phyloP scores from a whole-genome alignment of 1,140 invertebrate genomes.

The Dermatophagoides farinae region DNA sequence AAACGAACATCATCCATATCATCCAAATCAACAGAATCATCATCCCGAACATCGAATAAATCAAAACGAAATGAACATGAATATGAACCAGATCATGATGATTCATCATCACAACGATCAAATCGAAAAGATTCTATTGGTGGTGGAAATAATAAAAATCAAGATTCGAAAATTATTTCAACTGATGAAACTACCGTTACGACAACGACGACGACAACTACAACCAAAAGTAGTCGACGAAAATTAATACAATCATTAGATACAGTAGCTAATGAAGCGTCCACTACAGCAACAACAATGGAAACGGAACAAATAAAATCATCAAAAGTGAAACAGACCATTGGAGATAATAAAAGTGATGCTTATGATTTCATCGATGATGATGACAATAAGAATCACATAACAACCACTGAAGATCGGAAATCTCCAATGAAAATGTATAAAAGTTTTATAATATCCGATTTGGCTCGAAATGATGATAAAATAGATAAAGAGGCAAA shows the following conservation, averaged over 20 bases:
- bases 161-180: neutral
- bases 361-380: constrained; percentile 3
- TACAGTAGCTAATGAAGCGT: neutral
- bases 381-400: neutral
- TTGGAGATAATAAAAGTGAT: neutral
- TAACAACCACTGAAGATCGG: neutral
- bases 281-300: neutral
- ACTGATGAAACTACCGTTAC: neutral
- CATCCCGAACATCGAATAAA: neutral
- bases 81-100: neutral
- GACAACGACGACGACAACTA: neutral
- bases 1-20: neutral
- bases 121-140: neutral
- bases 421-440: neutral
- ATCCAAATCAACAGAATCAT: neutral
- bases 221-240: neutral
- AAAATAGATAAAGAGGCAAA: neutral
- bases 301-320: neutral
- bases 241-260: neutral
- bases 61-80: neutral
- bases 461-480: neutral
- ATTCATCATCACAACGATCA: neutral
- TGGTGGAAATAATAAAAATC: neutral
- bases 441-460: neutral
- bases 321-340: neutral